phyloP scores from a whole-genome alignment of 2,113 vertebrate genomes.

The Australoheros scitulus region DNA sequence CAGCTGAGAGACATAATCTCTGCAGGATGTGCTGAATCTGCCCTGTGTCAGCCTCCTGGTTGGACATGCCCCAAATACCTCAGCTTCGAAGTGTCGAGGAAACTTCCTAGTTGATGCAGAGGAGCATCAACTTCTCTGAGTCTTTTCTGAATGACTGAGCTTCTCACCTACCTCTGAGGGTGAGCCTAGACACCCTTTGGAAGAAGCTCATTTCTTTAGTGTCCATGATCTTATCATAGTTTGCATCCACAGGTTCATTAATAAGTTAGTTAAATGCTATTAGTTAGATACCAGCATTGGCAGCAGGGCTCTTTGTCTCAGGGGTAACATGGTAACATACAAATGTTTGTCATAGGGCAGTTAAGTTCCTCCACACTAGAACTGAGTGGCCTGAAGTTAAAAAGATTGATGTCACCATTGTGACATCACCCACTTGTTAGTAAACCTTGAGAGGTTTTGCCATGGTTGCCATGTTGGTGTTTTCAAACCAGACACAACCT shows the following conservation, averaged over 20 bases:
- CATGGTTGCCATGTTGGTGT: not conserved
- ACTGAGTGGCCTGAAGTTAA: not conserved
- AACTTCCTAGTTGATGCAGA: not conserved
- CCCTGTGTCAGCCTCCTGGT: not conserved
- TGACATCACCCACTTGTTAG: not conserved
- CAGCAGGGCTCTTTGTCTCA: too few relatives aligned
- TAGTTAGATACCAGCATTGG: not conserved
- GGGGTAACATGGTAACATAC: too few relatives aligned
- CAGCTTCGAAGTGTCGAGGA: not conserved
- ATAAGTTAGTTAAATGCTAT: not conserved
- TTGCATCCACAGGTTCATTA: not conserved
- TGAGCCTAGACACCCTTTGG: not conserved
- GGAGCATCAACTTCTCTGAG: not conserved
- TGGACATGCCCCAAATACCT: not conserved
- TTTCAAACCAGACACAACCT: too few relatives aligned
- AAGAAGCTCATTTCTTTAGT: not conserved
- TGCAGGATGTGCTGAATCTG: not conserved
- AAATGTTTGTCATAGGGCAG: too few relatives aligned
- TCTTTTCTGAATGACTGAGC: not conserved
- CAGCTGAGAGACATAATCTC: not conserved
- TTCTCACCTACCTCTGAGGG: not conserved
- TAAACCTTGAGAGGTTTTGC: not conserved
- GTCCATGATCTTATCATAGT: not conserved
- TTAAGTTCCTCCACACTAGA: rapidly evolving
- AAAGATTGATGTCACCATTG: not conserved